A percentile compares a stretch with the other conserved stretches of the same genome.
Evolutionary conservation across 2,113 vertebrate genomes (phyloP).

Genomic region (Corvus hawaiiensis): DNA sequence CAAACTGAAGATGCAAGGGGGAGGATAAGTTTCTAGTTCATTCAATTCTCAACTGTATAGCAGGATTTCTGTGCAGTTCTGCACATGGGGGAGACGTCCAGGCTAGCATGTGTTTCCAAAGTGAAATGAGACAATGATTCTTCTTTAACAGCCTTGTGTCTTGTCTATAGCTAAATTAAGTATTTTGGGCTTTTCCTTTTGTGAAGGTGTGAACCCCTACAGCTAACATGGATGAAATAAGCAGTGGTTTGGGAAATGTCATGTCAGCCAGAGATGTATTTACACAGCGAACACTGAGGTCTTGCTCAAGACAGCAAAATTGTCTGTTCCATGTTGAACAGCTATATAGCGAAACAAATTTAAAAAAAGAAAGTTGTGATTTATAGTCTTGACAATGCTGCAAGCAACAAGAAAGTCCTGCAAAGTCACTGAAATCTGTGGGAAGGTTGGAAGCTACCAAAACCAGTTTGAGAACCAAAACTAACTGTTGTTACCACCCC

Average conservation of each 20-base stretch:
- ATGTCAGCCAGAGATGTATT: neutral
- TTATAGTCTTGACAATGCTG: neutral
- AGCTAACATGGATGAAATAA: neutral
- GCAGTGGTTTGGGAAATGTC: neutral
- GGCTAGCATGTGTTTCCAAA: neutral
- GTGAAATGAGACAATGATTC: neutral
- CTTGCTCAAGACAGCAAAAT: neutral
- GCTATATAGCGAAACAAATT: neutral
- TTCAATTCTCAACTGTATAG: neutral
- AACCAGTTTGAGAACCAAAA: neutral
- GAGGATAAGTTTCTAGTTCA: neutral
- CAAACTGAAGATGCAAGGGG: neutral
- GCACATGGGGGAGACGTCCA: fast-evolving
- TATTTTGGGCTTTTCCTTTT: neutral
- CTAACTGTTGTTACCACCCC: neutral
- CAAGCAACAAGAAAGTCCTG: neutral
- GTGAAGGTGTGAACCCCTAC: neutral
- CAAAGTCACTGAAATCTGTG: neutral
- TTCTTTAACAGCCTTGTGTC: neutral
- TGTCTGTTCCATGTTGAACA: neutral
- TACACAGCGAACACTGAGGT: neutral
- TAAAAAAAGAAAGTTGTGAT: neutral
- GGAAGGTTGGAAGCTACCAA: neutral
- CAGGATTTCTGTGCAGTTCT: neutral
- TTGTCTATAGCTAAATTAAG: neutral